Conservation (phyloP, 2,113 vertebrate species). For the Ailuropoda melanoleuca region DNA sequence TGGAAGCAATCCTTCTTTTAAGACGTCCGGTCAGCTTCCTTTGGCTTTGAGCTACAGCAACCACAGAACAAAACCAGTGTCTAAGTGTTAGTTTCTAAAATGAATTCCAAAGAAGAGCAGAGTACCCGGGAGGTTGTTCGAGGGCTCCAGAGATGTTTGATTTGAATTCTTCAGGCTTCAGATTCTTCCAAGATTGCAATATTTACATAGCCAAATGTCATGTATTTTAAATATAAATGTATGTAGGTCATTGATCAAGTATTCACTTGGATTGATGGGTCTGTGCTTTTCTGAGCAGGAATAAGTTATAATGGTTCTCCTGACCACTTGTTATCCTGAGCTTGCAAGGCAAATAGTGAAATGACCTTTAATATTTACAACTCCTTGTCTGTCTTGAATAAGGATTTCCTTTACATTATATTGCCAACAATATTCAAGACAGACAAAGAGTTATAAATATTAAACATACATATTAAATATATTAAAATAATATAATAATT, state of each 20-base stretch:
- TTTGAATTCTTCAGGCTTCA: neutral
- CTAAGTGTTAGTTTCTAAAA: neutral
- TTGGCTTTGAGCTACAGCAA: neutral
- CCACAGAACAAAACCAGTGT: neutral
- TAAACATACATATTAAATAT: neutral
- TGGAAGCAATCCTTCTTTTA: neutral
- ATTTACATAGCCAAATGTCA: neutral
- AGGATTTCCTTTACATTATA: neutral
- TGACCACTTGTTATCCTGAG: neutral
- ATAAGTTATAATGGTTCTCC: neutral
- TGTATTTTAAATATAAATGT: neutral
- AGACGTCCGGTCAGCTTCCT: neutral
- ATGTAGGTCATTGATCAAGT: neutral
- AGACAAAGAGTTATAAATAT: neutral
- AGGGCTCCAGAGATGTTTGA: neutral
- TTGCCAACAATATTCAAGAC: neutral
- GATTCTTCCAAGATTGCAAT: neutral
- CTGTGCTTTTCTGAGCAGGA: neutral
- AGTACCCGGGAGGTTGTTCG: neutral
- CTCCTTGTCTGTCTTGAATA: neutral
- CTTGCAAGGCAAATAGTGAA: neutral
- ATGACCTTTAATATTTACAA: neutral
- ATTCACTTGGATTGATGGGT: neutral
- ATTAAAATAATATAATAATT: neutral
- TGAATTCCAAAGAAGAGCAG: neutral